Conservation (phyloP, 2,797 vertebrate species). For the Propithecus deckenii region DNA sequence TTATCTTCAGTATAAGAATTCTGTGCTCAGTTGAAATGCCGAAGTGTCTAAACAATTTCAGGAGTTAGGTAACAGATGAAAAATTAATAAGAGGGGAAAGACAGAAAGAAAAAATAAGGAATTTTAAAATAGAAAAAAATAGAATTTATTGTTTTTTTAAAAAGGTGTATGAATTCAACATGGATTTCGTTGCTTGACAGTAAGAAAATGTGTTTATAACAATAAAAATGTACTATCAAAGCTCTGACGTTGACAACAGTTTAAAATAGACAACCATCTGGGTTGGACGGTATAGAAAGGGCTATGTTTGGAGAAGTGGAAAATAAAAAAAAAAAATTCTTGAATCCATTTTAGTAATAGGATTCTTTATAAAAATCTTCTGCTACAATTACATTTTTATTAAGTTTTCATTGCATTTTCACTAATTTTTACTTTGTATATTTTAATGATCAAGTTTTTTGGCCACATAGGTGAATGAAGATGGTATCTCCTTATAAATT, state of each 20-base stretch:
- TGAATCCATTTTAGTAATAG: slow-evolving; percentile 45
- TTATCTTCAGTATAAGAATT: neutral
- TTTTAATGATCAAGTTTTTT: neutral
- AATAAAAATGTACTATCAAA: slow-evolving; percentile 67
- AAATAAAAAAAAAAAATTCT: slow-evolving; percentile 52
- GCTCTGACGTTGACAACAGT: slow-evolving; percentile 50
- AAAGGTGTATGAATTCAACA: slow-evolving; percentile 36
- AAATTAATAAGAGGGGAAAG: neutral
- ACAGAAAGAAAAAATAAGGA: neutral
- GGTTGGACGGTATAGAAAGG: slow-evolving; percentile 52
- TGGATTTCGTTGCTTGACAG: slow-evolving; percentile 3
- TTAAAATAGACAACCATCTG: slow-evolving; percentile 78
- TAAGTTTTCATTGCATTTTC: neutral
- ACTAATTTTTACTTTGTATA: neutral
- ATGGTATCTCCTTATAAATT: neutral
- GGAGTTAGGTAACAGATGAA: neutral
- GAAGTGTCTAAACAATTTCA: neutral
- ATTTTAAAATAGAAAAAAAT: neutral
- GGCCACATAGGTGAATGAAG: neutral
- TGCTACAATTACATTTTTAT: neutral
- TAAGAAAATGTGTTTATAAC: slow-evolving; percentile 59
- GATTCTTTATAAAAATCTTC: slow-evolving; percentile 48
- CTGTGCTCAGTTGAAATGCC: neutral
- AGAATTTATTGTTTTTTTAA: neutral
- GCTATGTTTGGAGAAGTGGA: slow-evolving; percentile 61